Evolutionary conservation across 2,113 vertebrate species (phyloP), one percentile per base, ranked within the genome.

Genomic region (Machaerirhynchus nigripectus): DNA sequence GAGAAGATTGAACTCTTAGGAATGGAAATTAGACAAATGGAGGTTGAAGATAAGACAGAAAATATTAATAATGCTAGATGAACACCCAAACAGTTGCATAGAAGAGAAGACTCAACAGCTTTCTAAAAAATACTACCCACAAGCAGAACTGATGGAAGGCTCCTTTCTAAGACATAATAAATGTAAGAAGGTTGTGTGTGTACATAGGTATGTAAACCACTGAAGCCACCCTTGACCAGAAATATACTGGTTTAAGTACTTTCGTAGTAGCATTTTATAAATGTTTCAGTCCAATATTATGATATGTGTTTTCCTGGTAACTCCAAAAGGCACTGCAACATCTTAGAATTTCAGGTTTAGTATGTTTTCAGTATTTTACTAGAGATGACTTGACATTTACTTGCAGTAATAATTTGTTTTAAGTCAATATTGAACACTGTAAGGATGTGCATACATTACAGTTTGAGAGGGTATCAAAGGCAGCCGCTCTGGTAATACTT

Each of bases 371-470:
- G 60, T 80, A 39, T 76, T 92, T 92, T 89, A 52, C 76, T 80
- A 47, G 88, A 55, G 68, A 68, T 68, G 75, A 50, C 70, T 94
- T 91, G 90, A 86, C 94, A 84, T 94, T 95, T 96, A 57, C 85
- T 90, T 92, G 64, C 30, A 39, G 79, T 46, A 82, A 69, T 90
- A 87, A 81, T 94, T 85, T 94, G 67, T 93, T 95, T 52, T 75
- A 96, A 95, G 68, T 95, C 96, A 92, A 88, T 96, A 92, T 93
- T 89, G 83, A 93, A 64, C 80, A 42, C 49, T 50, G 40, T 85
- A 90, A 93, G 86, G 80, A 65, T 92, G 64, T 95, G 65, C 80
- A 84, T 90, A 90, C 65, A 69, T 67, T 92, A 39, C 14, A 57
- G 73, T 90, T 94, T 84, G 83, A 89, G 68, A 81, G 85, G 88